phyloP scores from a whole-genome alignment of 2,888 invertebrate genomes.

The Cloeon dipterum region DNA sequence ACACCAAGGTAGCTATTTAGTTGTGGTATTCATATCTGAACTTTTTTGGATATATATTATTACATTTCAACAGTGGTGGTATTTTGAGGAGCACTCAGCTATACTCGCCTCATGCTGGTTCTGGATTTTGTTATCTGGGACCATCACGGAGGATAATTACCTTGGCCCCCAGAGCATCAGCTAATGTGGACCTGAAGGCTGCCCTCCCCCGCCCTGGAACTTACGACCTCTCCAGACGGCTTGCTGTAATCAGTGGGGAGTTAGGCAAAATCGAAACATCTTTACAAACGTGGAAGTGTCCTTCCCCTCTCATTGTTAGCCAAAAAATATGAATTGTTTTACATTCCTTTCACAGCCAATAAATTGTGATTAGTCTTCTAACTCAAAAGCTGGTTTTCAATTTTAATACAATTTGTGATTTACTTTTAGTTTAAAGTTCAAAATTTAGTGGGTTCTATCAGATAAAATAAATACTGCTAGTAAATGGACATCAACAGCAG shows the following conservation, averaged over 20 bases:
- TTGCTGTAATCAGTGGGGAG: constrained; percentile 23
- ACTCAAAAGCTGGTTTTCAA: too few species aligned
- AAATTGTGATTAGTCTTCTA: too few species aligned
- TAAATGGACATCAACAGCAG: too few species aligned
- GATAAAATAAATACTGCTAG: too few species aligned
- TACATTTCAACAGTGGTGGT: not conserved
- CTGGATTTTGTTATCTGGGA: not conserved
- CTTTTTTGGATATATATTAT: not conserved
- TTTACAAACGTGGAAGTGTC: not conserved
- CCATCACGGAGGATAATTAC: not conserved
- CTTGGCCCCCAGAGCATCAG: not conserved
- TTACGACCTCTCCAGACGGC: constrained; percentile 37
- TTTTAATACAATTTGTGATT: too few species aligned
- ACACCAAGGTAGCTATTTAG: constrained; percentile 26
- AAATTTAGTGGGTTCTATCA: too few species aligned
- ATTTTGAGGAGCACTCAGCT: not conserved
- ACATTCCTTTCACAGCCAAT: too few species aligned
- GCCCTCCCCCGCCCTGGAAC: constrained; percentile 38
- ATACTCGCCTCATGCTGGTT: not conserved
- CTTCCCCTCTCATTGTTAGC: constrained; percentile 1
- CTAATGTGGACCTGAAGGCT: constrained; percentile 14
- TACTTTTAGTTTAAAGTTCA: too few species aligned
- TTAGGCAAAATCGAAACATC: not conserved
- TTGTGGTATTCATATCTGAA: constrained; percentile 5
- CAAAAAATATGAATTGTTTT: too few species aligned